A percentile compares a stretch with the other conserved stretches of the same genome.
Conservation (phyloP, 2,797 vertebrate genomes). For the Moxostoma hubbsi region DNA sequence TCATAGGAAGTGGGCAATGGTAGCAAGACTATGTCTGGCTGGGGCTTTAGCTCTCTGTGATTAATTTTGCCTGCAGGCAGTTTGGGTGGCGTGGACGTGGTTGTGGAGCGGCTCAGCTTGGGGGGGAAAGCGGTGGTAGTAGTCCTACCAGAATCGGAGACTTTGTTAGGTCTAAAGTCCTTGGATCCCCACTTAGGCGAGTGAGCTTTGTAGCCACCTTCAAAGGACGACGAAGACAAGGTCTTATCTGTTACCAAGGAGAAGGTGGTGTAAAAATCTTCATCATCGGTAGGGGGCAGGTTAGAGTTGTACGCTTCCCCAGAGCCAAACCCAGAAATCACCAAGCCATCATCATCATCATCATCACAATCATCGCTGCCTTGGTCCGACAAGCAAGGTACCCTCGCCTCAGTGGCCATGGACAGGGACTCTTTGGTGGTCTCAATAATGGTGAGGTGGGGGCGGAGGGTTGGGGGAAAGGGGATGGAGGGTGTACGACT, state of each 20-base stretch:
- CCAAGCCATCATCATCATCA: slow-evolving; percentile 91
- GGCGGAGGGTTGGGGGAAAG: slow-evolving; percentile 93
- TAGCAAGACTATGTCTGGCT: slow-evolving; percentile 96
- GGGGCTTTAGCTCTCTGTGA: slow-evolving; percentile 97
- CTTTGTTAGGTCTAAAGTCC: slow-evolving; percentile 99
- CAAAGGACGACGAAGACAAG: slow-evolving; percentile 98
- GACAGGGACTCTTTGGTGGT: slow-evolving; percentile 99
- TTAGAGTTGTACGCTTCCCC: slow-evolving; percentile 99
- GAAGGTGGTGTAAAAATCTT: slow-evolving; percentile 99
- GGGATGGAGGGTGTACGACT: slow-evolving; percentile 97
- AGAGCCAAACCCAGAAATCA: slow-evolving; percentile 99
- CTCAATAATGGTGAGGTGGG: slow-evolving; percentile 99
- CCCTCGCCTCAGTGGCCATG: slow-evolving; percentile 98
- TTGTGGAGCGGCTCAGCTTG: slow-evolving; percentile 97
- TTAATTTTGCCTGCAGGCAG: slow-evolving; percentile 97
- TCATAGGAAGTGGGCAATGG: slow-evolving; percentile 99
- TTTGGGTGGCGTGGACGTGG: slow-evolving; percentile 94
- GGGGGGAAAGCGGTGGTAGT: slow-evolving; percentile 92
- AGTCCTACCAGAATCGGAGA: slow-evolving; percentile 95
- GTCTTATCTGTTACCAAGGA: slow-evolving; percentile 99
- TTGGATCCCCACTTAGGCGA: slow-evolving; percentile 98
- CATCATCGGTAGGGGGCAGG: slow-evolving; percentile 98
- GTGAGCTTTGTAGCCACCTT: slow-evolving; percentile 99
- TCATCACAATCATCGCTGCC: slow-evolving; percentile 96
- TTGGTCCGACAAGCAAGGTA: slow-evolving; percentile 99